Base-by-base conservation (phyloP, 2,888 invertebrate genomes). In the Lochmaea capreae region DNA sequence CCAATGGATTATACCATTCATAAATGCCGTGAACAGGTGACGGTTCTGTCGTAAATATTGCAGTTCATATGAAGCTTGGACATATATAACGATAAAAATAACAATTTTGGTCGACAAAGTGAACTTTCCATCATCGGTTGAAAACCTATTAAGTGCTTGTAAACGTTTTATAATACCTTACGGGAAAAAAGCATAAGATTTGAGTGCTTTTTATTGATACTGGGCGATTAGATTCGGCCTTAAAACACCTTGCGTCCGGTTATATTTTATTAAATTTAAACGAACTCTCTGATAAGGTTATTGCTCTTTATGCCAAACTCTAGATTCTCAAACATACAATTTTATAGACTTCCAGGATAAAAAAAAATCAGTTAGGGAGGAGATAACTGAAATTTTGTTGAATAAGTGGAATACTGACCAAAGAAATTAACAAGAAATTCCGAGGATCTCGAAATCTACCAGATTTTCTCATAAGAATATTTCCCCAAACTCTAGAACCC, bases 21-120 rank as follows among this genome's bases (percentile, higher is more conserved):
- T 74, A 73, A 74, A 78, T 62, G 67, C 66, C 52, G 66, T 80
- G 83, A 83, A 83, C 83, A 83, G 83, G 83, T 83, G 83, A 80
- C 79, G 76, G 74, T 74, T 70, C 71, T 77, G 77, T 79, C 80
- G 78, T 83, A 83, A 83, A 83, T 81, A 81, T 81, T 67, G 79
- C 76, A 79, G 80, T 83, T 83, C 83, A 83, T 83, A 80, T 76
- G 72, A 78, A 76, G 78, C 76, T 73, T 71, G 78, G 80, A 77
- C 78, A 71, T 81, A 79, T 81, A 79, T 81, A 80, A 80, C 82
- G 81, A 81, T 83, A 81, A 83, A 83, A 82, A 82, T 82, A 82
- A 81, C 82, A 82, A 82, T 82, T 81, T 82, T 79, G 79, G 76
- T 66, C 78, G 79, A 82, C 82, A 82, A 83, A 82, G 80, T 82